A percentile compares a stretch with the other conserved stretches of the same genome.
These are phyloP conservation scores for Coranthus polyacanthus DNA, from an alignment of 2,797 vertebrate genomes.

Conservation along the genomic window DNA sequence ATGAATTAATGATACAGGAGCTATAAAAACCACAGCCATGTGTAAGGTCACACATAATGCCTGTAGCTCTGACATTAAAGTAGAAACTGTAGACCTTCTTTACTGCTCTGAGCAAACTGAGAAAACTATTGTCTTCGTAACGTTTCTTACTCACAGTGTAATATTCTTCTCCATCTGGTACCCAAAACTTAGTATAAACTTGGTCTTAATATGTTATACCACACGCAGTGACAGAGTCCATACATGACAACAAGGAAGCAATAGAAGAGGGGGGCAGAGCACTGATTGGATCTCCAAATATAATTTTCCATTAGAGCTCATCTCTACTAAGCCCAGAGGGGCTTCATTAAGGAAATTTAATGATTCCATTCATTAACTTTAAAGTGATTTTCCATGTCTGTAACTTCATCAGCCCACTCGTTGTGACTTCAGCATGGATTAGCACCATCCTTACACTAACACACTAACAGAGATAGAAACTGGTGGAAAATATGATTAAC, in stretches of 20 bases:
- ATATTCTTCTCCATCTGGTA: too few relatives aligned
- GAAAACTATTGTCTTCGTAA: too few relatives aligned
- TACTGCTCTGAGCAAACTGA: too few relatives aligned
- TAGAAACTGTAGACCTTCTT: too few relatives aligned
- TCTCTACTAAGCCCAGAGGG: conserved; percentile 66
- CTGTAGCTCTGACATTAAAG: conserved; percentile 18
- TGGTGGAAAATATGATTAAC: conserved; percentile 4
- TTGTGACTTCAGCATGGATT: conserved; percentile 26
- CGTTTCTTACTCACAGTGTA: too few relatives aligned
- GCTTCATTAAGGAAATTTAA: conserved; percentile 73
- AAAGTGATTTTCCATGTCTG: conserved; percentile 58
- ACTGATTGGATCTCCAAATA: conserved; percentile 75
- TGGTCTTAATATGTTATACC: background rate
- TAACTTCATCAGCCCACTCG: conserved; percentile 39
- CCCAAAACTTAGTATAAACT: background rate
- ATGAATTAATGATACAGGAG: conserved; percentile 35
- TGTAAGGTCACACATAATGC: conserved; percentile 5
- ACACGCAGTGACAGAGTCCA: too few relatives aligned
- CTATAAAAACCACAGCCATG: conserved; percentile 41
- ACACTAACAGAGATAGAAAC: conserved; percentile 16
- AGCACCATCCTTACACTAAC: conserved; percentile 41
- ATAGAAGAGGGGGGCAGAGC: background rate
- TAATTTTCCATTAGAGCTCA: conserved; percentile 75
- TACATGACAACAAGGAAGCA: conserved; percentile 52
- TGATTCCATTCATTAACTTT: conserved; percentile 73